Evolutionary conservation across 1,140 invertebrate species (phyloP), one percentile per base, ranked within the genome.

Genomic region (Anoplophora glabripennis): DNA sequence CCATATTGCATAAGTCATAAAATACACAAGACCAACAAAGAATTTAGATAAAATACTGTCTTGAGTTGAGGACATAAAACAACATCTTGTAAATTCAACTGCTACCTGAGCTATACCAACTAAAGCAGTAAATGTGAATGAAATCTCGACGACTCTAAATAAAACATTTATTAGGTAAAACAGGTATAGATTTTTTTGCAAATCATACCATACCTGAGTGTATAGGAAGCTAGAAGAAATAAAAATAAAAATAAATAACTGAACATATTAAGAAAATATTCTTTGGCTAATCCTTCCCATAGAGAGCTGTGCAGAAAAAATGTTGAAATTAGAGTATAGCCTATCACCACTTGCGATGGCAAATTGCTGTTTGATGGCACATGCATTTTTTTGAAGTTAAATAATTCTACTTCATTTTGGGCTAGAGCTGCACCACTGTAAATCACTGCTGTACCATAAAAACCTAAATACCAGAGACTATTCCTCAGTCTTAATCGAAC

Each of bases 391-490:
- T 56, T 56, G 21, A 56, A 56, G 33, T 56, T 56, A 34, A 56
- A 56, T 15, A 56, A 14, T 12, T 57, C 47, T 15, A 59, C 18
- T 33, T 63, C 40, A 42, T 63, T 59, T 52, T 33, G 61, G 18
- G 44, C 36, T 12, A 63, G 51, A n/a, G 41, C 53, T 48, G 56
- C 51, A 21, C 40, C 21, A 55, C 61, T 59, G 37, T 63, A 63
- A 54, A 53, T 33, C 15, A 46, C 40, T 37, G 46, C 61, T 12
- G 56, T 63, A 18, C 28, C 45, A 44, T 58, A 59, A 40, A 59
- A 63, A 40, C 61, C 61, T 33, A 63, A 36, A 45, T 63, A 63
- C 61, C 61, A 63, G 17, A 63, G 36, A 21, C 37, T 59, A 28
- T 53, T 34, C 45, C 33, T 46, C 18, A 63, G 34, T 46, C 61